Conservation (phyloP, 2,113 vertebrate species). For the Limanda limanda region DNA sequence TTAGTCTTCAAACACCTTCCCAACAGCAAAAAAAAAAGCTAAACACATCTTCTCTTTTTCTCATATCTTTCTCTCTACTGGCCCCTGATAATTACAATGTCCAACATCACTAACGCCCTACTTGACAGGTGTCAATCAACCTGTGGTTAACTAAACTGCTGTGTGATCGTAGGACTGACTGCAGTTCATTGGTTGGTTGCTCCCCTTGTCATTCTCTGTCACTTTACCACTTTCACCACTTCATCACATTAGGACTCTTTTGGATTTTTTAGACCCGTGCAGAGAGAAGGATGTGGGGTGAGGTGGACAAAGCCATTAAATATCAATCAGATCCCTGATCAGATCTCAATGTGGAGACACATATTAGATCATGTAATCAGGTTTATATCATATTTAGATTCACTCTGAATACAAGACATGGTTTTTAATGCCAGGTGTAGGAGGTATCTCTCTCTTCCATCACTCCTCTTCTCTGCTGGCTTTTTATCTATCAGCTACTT, state of each 20-base stretch:
- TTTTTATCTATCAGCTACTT: neutral
- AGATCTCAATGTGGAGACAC: neutral
- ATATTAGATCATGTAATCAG: neutral
- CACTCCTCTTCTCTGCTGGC: conserved; percentile 7
- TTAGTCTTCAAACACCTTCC: neutral
- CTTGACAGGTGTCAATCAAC: conserved; percentile 33
- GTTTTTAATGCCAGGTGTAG: neutral
- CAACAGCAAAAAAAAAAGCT: neutral
- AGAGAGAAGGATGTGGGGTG: no score
- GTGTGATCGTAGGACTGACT: conserved; percentile 45
- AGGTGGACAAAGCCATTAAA: no score
- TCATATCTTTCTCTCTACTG: neutral
- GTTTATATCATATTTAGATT: neutral
- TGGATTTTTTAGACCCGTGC: no score
- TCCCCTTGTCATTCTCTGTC: conserved; percentile 41
- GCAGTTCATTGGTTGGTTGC: conserved; percentile 33
- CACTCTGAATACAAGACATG: neutral
- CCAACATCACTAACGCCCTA: neutral
- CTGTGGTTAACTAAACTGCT: conserved; percentile 11
- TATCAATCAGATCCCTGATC: no score
- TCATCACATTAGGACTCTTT: neutral
- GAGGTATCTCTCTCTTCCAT: conserved; percentile 7
- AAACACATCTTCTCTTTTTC: neutral
- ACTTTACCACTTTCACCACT: neutral
- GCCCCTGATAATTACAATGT: neutral